These are phyloP conservation scores for Parasteatoda tepidariorum DNA, from an alignment of 1,140 invertebrate species.

Conservation along the genomic window DNA sequence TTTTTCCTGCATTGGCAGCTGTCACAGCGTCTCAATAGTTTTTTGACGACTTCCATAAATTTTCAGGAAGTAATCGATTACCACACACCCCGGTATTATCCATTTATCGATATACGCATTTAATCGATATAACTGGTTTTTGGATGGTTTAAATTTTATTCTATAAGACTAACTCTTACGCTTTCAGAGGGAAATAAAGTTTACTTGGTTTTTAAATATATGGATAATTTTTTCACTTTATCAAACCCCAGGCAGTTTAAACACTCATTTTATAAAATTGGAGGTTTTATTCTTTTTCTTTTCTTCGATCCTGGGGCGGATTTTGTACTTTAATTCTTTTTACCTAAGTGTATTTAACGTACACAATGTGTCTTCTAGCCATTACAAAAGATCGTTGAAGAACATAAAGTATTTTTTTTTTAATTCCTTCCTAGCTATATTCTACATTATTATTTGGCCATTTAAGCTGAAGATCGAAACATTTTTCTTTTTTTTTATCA, in stretches of 20 bases:
- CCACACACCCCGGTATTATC: conserved; percentile 31
- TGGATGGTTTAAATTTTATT: conserved; percentile 17
- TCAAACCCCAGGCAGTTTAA: conserved; percentile 34
- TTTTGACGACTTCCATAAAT: not conserved
- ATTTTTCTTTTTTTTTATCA: too few relatives aligned
- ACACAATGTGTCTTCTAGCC: too few relatives aligned
- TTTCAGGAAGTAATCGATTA: conserved; percentile 28
- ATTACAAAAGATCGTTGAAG: too few relatives aligned
- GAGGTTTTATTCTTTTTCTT: too few relatives aligned
- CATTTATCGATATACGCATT: conserved; percentile 43
- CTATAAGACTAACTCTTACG: conserved; percentile 34
- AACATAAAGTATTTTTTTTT: too few relatives aligned
- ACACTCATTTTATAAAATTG: conserved; percentile 17
- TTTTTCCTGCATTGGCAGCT: conserved; percentile 21
- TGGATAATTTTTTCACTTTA: conserved; percentile 2
- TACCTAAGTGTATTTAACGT: not conserved
- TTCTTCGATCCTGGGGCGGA: not conserved
- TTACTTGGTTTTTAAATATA: conserved; percentile 19
- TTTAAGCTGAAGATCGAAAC: too few relatives aligned
- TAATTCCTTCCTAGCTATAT: too few relatives aligned
- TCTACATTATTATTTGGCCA: too few relatives aligned
- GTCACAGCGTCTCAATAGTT: conserved; percentile 20
- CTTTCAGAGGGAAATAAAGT: not conserved
- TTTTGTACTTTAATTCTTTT: not conserved
- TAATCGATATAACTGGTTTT: conserved; percentile 35